Percentiles rank a stretch among this genome's conserved stretches.
Evolutionary conservation across 2,113 vertebrate genomes (phyloP).

Genomic region (Ceuthmochares aereus): DNA sequence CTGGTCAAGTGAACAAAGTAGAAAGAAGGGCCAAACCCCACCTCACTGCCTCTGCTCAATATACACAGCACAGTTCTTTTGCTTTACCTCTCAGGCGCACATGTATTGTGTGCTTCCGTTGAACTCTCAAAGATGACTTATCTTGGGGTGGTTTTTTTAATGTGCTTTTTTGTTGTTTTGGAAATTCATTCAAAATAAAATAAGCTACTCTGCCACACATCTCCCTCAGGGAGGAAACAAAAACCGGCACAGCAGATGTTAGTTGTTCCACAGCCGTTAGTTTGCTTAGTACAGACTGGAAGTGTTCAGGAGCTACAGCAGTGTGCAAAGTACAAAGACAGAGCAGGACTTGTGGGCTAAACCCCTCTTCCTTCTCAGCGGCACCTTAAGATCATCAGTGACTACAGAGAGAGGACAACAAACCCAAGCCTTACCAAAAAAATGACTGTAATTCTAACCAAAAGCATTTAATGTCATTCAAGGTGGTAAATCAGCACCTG

Average conservation of each 20-base stretch:
- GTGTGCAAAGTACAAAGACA: not conserved
- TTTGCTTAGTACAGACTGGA: not conserved
- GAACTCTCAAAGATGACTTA: not conserved
- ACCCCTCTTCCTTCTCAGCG: constrained; percentile 3
- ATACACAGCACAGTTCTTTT: not conserved
- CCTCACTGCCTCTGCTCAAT: not conserved
- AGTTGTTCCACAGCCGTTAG: not conserved
- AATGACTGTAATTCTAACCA: not conserved
- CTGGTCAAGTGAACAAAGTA: not conserved
- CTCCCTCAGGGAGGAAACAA: not conserved
- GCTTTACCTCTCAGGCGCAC: not conserved
- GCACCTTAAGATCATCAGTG: not conserved
- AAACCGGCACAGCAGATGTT: not conserved
- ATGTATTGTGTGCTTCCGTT: not conserved
- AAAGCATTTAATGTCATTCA: not conserved
- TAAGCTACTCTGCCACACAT: not conserved
- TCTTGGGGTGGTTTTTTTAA: not conserved
- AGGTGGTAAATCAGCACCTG: not conserved
- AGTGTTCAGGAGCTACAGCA: not conserved
- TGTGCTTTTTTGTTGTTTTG: not conserved
- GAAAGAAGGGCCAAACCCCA: not conserved
- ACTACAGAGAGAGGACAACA: not conserved
- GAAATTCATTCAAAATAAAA: not conserved
- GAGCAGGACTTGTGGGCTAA: not conserved
- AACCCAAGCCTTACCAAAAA: not conserved